Evolutionary conservation across 1,140 invertebrate genomes (phyloP), one percentile per base, ranked within the genome.

Genomic region (Eupristina koningsbergeri): DNA sequence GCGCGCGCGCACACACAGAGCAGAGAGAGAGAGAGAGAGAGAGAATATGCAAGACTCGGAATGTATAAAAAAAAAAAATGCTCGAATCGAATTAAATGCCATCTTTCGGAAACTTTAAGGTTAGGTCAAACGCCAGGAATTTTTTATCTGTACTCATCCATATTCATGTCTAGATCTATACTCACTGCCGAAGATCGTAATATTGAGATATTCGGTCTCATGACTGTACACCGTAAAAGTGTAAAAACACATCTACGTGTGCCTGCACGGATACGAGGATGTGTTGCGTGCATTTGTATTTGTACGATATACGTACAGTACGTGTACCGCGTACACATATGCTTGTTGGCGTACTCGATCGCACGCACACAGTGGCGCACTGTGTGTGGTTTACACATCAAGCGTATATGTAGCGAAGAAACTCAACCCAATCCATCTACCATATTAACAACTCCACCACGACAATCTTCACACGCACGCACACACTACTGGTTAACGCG

Each of bases 1-100:
- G n/a, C n/a, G n/a, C n/a, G n/a, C n/a, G n/a, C n/a, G n/a, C 50
- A 82, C 80, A 78, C 76, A 47, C 76, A 69, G 69, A 73, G 71
- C 53, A 73, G 17, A 73, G n/a, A 0, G 6, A 41, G 22, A 13
- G 11, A 0, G 1, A 13, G 5, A 29, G 13, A 41, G 7, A 13
- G 15, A 13, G 34, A 45, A 11, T 45, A 45, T 26, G 1, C 5
- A 71, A 13, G 26, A n/a, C 17, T 34, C 69, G 9, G 3, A n/a
- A 26, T 3, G n/a, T 19, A 71, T 58, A n/a, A 5, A 41, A 67
- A 39, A 39, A n/a, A n/a, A n/a, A n/a, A 41, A 41, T 11, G 19
- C 36, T 41, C 19, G 36, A 41, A 71, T 41, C 2, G 6, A 41
- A 41, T 71, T 3, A 22, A 17, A 39, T 45, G 41, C 11, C n/a